Evolutionary conservation across 2,113 vertebrate genomes (phyloP).

Genomic region (Rousettus leschenaultii): DNA sequence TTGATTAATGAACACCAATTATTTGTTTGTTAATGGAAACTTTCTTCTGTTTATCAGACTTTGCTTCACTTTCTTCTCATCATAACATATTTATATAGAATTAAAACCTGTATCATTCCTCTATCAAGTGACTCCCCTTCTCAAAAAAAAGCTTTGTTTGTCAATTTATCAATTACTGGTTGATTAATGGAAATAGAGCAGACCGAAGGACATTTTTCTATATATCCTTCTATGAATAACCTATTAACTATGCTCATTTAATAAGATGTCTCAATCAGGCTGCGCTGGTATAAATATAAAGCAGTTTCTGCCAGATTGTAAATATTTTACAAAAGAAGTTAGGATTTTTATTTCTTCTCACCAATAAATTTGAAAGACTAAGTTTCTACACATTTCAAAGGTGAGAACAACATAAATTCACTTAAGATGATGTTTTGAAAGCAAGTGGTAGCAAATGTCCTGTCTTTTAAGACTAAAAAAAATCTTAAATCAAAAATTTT

Average conservation of each 20-base stretch:
- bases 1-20: background rate
- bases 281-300: background rate
- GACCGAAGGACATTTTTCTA: background rate
- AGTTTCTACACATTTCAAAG: background rate
- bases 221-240: background rate
- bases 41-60: background rate
- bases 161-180: background rate
- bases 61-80: background rate
- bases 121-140: background rate
- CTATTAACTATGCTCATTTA: background rate
- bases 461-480: background rate
- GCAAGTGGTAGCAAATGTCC: background rate
- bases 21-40: conserved; percentile 2
- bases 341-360: background rate
- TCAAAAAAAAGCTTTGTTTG: background rate
- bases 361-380: background rate
- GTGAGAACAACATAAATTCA: background rate
- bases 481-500: background rate
- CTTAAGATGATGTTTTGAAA: background rate
- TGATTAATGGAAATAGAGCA: background rate
- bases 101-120: background rate
- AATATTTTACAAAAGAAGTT: background rate
- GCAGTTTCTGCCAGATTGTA: background rate
- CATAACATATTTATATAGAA: background rate
- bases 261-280: background rate